Evolutionary conservation across 2,888 invertebrate genomes (phyloP).

Genomic region (Luperina nickerlii): DNA sequence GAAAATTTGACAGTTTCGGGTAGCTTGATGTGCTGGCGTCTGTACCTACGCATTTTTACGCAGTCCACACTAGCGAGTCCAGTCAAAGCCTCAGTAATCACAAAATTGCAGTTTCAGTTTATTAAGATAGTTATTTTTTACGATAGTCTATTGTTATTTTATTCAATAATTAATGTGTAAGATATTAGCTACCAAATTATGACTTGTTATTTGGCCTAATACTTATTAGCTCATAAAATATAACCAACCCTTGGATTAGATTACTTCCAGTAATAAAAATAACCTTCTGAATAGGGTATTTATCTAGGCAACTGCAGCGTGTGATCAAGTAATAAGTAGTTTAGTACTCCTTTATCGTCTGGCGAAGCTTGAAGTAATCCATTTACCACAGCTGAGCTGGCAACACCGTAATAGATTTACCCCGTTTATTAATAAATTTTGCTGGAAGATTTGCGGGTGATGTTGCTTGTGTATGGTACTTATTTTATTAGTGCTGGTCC

Average conservation of each 20-base stretch:
- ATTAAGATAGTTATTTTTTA: no score
- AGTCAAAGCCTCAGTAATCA: background rate
- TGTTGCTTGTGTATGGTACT: slow-evolving; percentile 16
- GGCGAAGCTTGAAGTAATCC: slow-evolving; percentile 59
- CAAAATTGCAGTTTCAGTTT: background rate
- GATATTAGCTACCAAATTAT: no score
- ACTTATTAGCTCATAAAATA: no score
- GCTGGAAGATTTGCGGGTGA: slow-evolving; percentile 38
- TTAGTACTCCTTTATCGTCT: slow-evolving; percentile 53
- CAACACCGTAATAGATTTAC: slow-evolving; percentile 59
- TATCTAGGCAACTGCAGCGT: slow-evolving; percentile 35
- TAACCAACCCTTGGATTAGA: background rate
- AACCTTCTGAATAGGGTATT: slow-evolving; percentile 7
- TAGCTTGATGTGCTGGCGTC: no score
- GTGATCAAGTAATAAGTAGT: slow-evolving; percentile 56
- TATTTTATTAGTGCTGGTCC: slow-evolving; percentile 8
- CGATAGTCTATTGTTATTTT: no score
- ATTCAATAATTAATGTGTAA: background rate
- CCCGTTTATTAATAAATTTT: slow-evolving; percentile 53
- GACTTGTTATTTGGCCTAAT: background rate
- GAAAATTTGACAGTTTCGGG: no score
- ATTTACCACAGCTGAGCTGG: slow-evolving; percentile 58
- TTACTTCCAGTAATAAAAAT: background rate
- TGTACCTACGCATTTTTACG: no score
- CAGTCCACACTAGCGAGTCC: no score